phyloP scores from a whole-genome alignment of 2,797 vertebrate species.

The Xyrichtys novacula region DNA sequence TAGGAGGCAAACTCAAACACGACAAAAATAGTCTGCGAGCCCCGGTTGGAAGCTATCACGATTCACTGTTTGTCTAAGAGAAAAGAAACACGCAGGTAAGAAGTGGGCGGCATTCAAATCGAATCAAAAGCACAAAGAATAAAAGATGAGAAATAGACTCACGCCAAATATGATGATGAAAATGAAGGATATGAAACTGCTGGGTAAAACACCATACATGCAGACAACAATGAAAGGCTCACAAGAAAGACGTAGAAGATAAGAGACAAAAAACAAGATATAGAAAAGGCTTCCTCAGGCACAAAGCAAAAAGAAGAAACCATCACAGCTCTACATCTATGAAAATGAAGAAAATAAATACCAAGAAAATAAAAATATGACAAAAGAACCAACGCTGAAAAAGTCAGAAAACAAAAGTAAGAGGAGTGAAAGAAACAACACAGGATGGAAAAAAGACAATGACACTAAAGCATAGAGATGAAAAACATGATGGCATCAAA shows the following conservation, averaged over 20 bases:
- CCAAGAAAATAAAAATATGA: no score
- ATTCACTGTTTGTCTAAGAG: conserved; percentile 28
- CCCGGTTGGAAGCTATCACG: conserved; percentile 27
- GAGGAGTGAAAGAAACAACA: no score
- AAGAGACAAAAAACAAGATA: background rate
- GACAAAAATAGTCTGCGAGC: conserved; percentile 57
- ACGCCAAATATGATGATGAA: background rate
- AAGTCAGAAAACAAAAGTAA: no score
- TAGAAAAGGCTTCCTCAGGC: background rate
- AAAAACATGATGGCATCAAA: no score
- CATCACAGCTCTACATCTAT: background rate
- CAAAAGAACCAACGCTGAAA: no score
- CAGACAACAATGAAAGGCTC: background rate
- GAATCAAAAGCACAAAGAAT: background rate
- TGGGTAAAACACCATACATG: background rate
- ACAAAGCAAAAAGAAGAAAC: background rate
- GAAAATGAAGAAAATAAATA: no score
- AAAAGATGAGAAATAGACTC: background rate
- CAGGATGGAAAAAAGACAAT: no score
- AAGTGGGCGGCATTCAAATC: conserved; percentile 16
- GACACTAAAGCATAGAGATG: no score
- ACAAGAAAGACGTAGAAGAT: background rate
- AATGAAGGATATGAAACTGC: background rate
- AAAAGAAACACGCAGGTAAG: conserved; percentile 29
- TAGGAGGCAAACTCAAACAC: conserved; percentile 36